These are phyloP conservation scores for Rhabdomys dilectus DNA, from an alignment of 2,113 vertebrate genomes.

Conservation along the genomic window DNA sequence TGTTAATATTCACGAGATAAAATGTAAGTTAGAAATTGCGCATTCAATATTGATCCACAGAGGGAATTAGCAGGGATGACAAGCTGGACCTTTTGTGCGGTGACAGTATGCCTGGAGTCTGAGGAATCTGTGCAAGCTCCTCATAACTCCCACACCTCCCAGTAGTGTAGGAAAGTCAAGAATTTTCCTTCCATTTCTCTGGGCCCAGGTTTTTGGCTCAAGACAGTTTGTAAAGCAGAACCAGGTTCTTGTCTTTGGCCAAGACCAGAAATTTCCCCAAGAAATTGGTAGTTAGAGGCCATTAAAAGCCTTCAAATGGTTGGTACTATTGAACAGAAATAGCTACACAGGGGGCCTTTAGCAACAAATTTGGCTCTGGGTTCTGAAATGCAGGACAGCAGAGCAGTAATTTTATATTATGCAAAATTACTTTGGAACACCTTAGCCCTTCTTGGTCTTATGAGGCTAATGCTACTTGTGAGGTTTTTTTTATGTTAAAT, in stretches of 20 bases:
- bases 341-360: not conserved
- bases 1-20: slow-evolving; percentile 36
- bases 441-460: not conserved
- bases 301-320: not conserved
- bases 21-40: not conserved
- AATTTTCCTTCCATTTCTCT: not conserved
- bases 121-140: not conserved
- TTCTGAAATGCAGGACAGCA: slow-evolving; percentile 5
- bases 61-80: not conserved
- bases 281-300: not conserved
- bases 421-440: not conserved
- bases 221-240: not conserved
- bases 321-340: not conserved
- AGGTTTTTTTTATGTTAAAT: slow-evolving; percentile 8
- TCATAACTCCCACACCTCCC: not conserved
- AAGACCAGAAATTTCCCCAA: not conserved
- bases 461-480: not conserved
- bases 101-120: not conserved
- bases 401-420: not conserved
- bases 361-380: not conserved
- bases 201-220: not conserved
- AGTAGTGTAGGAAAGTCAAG: not conserved
- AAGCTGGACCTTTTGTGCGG: not conserved
- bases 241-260: not conserved
- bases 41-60: not conserved